These are phyloP conservation scores for Chiroxiphia lanceolata DNA, from an alignment of 2,797 vertebrate species.

Conservation along the genomic window DNA sequence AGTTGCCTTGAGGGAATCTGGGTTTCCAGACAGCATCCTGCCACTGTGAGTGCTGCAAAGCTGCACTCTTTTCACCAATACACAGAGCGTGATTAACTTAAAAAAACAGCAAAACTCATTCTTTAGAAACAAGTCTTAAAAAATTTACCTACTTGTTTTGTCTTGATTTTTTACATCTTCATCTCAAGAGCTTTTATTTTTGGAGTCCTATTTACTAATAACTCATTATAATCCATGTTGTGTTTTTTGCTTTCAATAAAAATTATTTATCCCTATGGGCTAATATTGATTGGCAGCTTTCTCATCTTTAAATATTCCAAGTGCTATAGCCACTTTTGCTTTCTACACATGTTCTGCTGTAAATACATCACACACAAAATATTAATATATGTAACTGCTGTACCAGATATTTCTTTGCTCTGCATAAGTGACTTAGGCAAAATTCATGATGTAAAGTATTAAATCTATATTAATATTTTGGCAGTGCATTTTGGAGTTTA, in stretches of 20 bases:
- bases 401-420: background rate
- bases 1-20: background rate
- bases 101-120: rapidly evolving
- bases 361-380: background rate
- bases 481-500: constrained; percentile 1
- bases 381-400: background rate
- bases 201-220: background rate
- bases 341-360: background rate
- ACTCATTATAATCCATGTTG: background rate
- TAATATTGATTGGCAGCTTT: background rate
- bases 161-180: background rate
- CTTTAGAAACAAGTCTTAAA: background rate
- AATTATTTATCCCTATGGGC: background rate
- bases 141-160: background rate
- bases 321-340: background rate
- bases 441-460: background rate
- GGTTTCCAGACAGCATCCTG: background rate
- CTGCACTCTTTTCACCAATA: background rate
- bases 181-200: background rate
- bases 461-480: background rate
- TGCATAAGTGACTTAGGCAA: background rate
- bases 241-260: background rate
- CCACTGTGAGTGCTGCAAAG: background rate
- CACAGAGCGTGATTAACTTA: background rate
- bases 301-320: background rate